Evolutionary conservation across 2,113 vertebrate genomes (phyloP).

Genomic region (Pluvialis apricaria): DNA sequence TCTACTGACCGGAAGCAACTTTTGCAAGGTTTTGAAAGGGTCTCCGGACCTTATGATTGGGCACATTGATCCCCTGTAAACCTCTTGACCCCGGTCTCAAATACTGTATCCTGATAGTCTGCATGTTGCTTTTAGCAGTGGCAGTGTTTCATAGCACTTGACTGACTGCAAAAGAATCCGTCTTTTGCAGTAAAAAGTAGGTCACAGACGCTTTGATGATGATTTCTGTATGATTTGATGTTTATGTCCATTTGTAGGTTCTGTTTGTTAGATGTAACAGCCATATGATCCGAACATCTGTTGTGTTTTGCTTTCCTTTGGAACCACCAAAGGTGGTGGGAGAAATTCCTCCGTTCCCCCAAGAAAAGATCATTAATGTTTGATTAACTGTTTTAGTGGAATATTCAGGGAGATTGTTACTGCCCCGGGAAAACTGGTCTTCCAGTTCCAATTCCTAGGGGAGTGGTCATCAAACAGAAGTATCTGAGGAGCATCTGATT

Average conservation of each 20-base stretch:
- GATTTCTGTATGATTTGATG: background rate
- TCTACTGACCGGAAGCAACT: background rate
- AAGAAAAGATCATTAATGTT: background rate
- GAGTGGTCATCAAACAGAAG: background rate
- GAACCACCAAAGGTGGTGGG: background rate
- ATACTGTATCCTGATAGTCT: background rate
- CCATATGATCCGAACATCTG: no score
- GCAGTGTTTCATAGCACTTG: background rate
- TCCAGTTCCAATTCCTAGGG: background rate
- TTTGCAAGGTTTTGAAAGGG: background rate
- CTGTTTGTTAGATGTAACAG: background rate
- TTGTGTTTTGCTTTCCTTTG: background rate
- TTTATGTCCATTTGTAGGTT: background rate
- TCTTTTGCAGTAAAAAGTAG: background rate
- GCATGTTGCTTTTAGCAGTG: background rate
- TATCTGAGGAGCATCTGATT: background rate
- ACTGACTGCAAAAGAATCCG: background rate
- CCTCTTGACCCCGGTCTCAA: background rate
- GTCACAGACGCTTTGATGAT: background rate
- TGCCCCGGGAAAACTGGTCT: background rate
- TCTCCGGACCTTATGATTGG: background rate
- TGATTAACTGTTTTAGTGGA: background rate
- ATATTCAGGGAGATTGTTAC: background rate
- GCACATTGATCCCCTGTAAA: background rate
- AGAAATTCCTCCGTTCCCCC: background rate